Percentiles rank a stretch among this genome's conserved stretches.
Conservation (phyloP, 1,140 invertebrate genomes). For the Drosophila varians region DNA sequence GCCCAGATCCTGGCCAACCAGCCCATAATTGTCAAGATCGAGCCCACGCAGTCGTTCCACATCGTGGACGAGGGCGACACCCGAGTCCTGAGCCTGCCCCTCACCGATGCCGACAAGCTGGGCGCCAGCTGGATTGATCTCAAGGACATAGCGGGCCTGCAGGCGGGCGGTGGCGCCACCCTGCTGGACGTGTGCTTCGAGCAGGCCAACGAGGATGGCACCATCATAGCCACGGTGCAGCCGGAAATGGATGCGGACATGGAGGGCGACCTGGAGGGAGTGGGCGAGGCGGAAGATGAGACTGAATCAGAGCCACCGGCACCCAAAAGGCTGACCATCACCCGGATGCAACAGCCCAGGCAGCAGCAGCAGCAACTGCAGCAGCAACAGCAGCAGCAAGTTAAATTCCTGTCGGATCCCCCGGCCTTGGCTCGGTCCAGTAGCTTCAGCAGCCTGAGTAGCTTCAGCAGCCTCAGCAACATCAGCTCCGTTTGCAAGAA, state of each 20-base stretch:
- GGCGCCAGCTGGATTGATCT: constrained; percentile 82
- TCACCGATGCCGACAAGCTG: constrained; percentile 72
- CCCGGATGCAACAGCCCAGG: constrained; percentile 15
- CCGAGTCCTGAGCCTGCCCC: constrained; percentile 68
- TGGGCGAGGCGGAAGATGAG: constrained; percentile 25
- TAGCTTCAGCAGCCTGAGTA: constrained; percentile 64
- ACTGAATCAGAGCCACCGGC: constrained; percentile 48
- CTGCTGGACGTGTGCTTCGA: constrained; percentile 78
- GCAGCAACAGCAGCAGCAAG: constrained; percentile 27
- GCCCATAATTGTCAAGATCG: constrained; percentile 80
- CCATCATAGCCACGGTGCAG: constrained; percentile 51
- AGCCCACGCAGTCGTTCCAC: constrained; percentile 77
- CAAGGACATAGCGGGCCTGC: constrained; percentile 77
- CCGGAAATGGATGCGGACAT: constrained; percentile 30
- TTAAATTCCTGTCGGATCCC: constrained; percentile 62
- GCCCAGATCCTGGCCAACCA: constrained; percentile 63
- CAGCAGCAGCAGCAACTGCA: constrained; percentile 42
- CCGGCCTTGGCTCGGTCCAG: constrained; percentile 63
- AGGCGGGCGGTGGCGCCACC: constrained; percentile 61
- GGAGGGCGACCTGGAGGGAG: constrained; percentile 14
- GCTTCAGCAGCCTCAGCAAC: constrained; percentile 55
- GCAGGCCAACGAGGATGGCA: constrained; percentile 52
- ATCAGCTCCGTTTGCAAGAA: constrained; percentile 59
- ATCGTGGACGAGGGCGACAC: constrained; percentile 79
- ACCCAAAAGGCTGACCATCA: constrained; percentile 55